A percentile compares a stretch with the other conserved stretches of the same genome.
phyloP scores from a whole-genome alignment of 2,797 vertebrate genomes.

The Gouania willdenowi region DNA sequence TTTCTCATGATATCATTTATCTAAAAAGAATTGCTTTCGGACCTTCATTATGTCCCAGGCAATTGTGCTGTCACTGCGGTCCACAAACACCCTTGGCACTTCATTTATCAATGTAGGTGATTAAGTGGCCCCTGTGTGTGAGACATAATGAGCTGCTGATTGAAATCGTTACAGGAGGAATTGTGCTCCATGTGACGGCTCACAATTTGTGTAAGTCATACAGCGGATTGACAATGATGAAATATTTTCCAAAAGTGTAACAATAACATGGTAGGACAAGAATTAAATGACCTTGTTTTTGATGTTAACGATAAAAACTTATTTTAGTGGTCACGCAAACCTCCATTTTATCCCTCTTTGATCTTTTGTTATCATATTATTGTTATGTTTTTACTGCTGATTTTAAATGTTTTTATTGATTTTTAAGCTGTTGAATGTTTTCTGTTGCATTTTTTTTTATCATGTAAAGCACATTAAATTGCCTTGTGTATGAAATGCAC shows the following conservation, averaged over 20 bases:
- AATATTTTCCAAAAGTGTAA: conserved; percentile 5
- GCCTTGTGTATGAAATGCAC: too few species aligned
- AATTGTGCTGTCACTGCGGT: conserved; percentile 45
- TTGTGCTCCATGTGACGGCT: conserved; percentile 19
- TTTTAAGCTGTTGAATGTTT: too few species aligned
- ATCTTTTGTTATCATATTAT: too few species aligned
- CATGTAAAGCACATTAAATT: too few species aligned
- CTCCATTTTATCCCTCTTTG: too few species aligned
- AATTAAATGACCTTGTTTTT: too few species aligned
- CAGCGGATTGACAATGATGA: not conserved
- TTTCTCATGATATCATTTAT: conserved; percentile 21
- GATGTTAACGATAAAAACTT: too few species aligned
- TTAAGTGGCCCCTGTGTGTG: conserved; percentile 53
- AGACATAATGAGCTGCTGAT: conserved; percentile 65
- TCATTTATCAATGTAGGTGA: conserved; percentile 69
- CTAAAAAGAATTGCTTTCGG: conserved; percentile 36
- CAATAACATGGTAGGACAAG: not conserved
- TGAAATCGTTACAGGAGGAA: conserved; percentile 51
- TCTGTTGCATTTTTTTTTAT: too few species aligned
- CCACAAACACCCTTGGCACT: conserved; percentile 51
- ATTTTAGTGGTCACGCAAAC: too few species aligned
- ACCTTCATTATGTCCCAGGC: conserved; percentile 23
- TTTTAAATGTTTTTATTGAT: too few species aligned
- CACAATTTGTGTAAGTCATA: not conserved
- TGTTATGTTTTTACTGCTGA: too few species aligned